A percentile compares a stretch with the other conserved stretches of the same genome.
These are phyloP conservation scores for Mystacornis crossleyi DNA, from an alignment of 2,113 vertebrate species.

Conservation along the genomic window DNA sequence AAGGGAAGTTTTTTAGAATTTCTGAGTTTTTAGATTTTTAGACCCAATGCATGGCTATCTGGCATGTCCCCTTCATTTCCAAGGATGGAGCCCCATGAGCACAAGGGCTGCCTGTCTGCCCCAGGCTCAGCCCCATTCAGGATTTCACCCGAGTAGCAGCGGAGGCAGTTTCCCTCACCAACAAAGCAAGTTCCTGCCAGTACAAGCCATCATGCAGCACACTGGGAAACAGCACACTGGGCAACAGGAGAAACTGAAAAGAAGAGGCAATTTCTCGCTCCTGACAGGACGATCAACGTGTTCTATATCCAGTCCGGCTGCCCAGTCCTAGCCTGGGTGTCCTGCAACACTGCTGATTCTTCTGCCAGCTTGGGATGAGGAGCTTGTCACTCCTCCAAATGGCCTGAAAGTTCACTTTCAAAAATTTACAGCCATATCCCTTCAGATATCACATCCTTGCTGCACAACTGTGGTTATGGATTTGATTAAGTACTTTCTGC, in stretches of 20 bases:
- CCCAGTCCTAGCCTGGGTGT: neutral
- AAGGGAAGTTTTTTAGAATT: neutral
- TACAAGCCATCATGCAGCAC: neutral
- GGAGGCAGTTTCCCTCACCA: neutral
- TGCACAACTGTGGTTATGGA: neutral
- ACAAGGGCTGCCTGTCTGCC: neutral
- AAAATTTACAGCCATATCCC: neutral
- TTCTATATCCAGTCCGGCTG: fast-evolving
- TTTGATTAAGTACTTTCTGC: neutral
- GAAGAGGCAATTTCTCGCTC: neutral
- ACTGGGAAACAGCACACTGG: neutral
- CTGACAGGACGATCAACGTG: fast-evolving
- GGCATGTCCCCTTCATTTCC: fast-evolving
- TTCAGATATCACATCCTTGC: neutral
- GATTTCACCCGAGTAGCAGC: neutral
- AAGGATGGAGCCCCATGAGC: neutral
- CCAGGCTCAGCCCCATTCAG: fast-evolving
- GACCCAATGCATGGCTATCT: fast-evolving
- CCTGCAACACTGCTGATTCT: neutral
- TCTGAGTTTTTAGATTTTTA: neutral
- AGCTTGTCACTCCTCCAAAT: neutral
- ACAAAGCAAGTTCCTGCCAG: neutral
- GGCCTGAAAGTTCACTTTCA: neutral
- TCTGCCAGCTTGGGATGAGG: fast-evolving
- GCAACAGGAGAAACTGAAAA: neutral